Base-by-base conservation (phyloP, 2,888 invertebrate genomes). In the Alviniconcha strummeri region DNA sequence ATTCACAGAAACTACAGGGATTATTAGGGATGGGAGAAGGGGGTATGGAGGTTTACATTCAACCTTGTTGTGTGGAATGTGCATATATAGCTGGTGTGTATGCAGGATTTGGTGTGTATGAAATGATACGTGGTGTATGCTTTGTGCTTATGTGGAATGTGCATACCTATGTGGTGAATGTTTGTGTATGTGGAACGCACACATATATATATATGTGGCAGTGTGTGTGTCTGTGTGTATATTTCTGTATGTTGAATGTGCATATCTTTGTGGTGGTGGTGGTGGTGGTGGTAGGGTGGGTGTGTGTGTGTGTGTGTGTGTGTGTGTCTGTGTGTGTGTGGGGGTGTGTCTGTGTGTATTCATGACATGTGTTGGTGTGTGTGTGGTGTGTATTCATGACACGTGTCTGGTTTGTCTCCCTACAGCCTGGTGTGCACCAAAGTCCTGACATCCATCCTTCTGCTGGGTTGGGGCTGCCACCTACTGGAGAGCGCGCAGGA, bases 391-490 rank as follows among this genome's bases (percentile, higher is more conserved):
- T 69, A 17, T 69, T 13, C n/a, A 69, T 69, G 60, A 60, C 60
- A 60, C 13, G 13, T 7, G 60, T 60, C 9, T 60, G 60, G 8
- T 60, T 60, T 36, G 36, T 36, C 36, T 60, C 60, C 60, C 60
- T 60, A 89, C 90, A 93, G 94, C 85, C 87, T 94, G 85, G 86
- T 93, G 84, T 90, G 92, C 57, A 89, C 93, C 82, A 94, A 95
- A 90, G 95, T 98, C 77, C 95, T 98, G 15, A 97, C 97, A 88
- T 98, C 97, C 85, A 96, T 99, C 81, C 95, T 98, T 55, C 96
- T 99, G 81, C 95, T 99, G 86, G 98, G 98, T 5, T 96, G 96
- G 93, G 98, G 98, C 0, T 97, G 97, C 90, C 96, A 77, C 19
- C 36, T 85, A 5, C 71, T 85, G 74, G 80, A 82, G 77, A 60